Evolutionary conservation across 1,140 invertebrate genomes (phyloP), one percentile per base, ranked within the genome.

Genomic region (Brachionus asplanchnoidis): DNA sequence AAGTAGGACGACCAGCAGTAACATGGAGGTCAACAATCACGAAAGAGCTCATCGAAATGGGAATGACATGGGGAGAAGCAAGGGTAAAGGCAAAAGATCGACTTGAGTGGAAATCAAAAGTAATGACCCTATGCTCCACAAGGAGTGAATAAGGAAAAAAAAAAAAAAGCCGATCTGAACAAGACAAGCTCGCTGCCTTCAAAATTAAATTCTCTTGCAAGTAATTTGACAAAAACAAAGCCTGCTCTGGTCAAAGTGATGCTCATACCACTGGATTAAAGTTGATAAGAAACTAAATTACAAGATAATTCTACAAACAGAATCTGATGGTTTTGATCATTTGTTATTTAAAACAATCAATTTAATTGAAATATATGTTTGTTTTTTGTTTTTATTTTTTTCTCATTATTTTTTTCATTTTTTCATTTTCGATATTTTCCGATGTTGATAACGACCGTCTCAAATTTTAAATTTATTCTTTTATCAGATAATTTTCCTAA

Each of bases 311-410:
- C 42, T 44, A 11, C 3, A 44, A 6, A 44, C 1, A 6, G 7
- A 56, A n/a, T 56, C 50, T 56, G 17, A 56, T 56, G 50, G 50
- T 6, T 9, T 77, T 26, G 14, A 26, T 77, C 14, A 26, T 53
- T 77, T 20, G 42, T 77, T 50, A 77, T 26, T 36, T 12, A 46
- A 26, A 0, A 36, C 26, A 77, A 77, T 77, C 73, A 77, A 77
- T 77, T 50, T 26, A 77, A 77, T 77, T 77, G 73, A 77, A 77
- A 75, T 42, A 3, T 44, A 42, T 42, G 17, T 75, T 75, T 23
- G 1, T 40, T 17, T 68, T 36, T 26, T 66, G n/a, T 5, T 50
- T n/a, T 4, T 14, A 17, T 36, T 28, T 28, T 0, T 28, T 28
- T n/a, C n/a, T n/a, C n/a, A n/a, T n/a, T n/a, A n/a, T 28, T 36